Base-by-base conservation (phyloP, 2,113 vertebrate genomes). In the Procavia capensis region DNA sequence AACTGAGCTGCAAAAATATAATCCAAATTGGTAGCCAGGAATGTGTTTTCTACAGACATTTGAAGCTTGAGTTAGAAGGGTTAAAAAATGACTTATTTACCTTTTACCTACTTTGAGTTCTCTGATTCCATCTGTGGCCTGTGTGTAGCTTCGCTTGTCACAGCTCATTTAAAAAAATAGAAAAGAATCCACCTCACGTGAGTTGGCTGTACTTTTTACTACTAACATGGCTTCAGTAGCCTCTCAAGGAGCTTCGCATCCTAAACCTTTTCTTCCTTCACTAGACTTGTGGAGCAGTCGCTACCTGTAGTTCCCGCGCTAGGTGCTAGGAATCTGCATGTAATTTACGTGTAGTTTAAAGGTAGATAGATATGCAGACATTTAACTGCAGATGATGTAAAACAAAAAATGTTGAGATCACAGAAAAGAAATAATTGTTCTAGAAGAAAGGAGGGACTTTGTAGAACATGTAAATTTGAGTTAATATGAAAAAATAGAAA, bases 231-330 rank as follows among this genome's bases (percentile, higher is more conserved):
- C 59, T 61, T 78, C 25, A 80, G 41, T 64, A 66, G 45, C 50
- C n/a, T 76, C 57, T 57, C 70, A 80, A 36, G 70, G 61, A 79
- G 14, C 61, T 36, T n/a, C 50, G 41, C 39, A 36, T 59, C 45
- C 36, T 79, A 45, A 59, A 57, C 72, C 24, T 68, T 79, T 57
- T 78, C 59, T 90, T 90, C 47, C 81, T 90, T 90, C 29, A 91
- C 50, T 17, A 64, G 70, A 85, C 43, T 86, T 70, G 45, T 54
- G 68, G 39, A 86, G 43, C 17, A 59, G 59, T 39, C 57, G 79
- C 61, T 79, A 45, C 45, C 43, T 85, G 45, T 47, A n/a, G 31
- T 59, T 68, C 45, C 61, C 86, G 31, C 41, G 54, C 41, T 13
- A 59, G 68, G n/a, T 17, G 45, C 10, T 45, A 79, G 61, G 72